These are phyloP conservation scores for Carterocephalus palaemon DNA, from an alignment of 2,888 invertebrate genomes.

Conservation along the genomic window DNA sequence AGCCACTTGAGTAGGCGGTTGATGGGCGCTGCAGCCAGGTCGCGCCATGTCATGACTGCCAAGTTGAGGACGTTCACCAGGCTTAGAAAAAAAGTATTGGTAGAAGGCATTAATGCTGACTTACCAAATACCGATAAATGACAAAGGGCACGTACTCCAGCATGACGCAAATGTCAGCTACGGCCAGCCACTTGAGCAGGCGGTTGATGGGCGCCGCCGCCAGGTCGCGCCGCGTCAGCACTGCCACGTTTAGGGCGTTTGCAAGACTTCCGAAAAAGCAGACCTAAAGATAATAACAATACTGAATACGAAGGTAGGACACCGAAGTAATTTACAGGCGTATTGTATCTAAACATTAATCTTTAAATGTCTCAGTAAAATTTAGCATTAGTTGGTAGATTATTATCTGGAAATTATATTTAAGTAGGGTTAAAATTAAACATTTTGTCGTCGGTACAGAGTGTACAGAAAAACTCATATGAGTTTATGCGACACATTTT, in stretches of 20 bases:
- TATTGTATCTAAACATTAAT: no score
- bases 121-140: slow-evolving; percentile 65
- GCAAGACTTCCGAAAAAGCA: slow-evolving; percentile 93
- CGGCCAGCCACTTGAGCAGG: slow-evolving; percentile 90
- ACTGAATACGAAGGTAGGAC: no score
- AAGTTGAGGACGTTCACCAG: slow-evolving; percentile 92
- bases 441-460: no score
- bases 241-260: slow-evolving; percentile 91
- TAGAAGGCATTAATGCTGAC: no score
- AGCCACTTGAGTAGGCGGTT: slow-evolving; percentile 74
- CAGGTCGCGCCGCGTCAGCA: slow-evolving; percentile 89
- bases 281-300: slow-evolving; percentile 69
- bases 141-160: slow-evolving; percentile 81
- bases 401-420: no score
- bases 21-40: slow-evolving; percentile 80
- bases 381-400: no score
- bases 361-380: no score
- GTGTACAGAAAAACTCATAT: no score
- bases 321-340: no score
- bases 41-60: slow-evolving; percentile 89
- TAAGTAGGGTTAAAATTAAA: no score
- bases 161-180: slow-evolving; percentile 95
- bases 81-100: slow-evolving; percentile 91
- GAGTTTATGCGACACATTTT: no score
- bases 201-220: slow-evolving; percentile 91